Evolutionary conservation across 2,113 vertebrate genomes (phyloP), one percentile per base, ranked within the genome.

Genomic region (Amazona guildingii): DNA sequence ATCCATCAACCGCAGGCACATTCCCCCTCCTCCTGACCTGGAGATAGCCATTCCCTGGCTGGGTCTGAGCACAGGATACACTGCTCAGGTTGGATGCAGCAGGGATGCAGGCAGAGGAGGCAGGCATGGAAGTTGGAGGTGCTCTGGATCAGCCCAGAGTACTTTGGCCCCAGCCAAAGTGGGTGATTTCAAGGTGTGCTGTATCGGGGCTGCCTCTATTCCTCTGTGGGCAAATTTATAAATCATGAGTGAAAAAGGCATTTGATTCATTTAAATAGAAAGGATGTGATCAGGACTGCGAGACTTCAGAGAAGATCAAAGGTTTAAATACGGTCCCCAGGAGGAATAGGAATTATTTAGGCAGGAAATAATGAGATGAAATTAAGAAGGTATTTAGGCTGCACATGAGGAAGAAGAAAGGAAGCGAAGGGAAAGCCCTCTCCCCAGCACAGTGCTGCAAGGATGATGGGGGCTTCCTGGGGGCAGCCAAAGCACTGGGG

Each of bases 251-350:
- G 46, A 79, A 82, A 97, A 92, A 95, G 87, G 49, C 46, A 59
- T 85, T 94, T 91, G 94, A 87, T 94, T 94, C 49, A 85, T 91
- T 95, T 85, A 82, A 92, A 87, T 37, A 89, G 92, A 92, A 89
- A 93, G 86, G 88, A 93, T 2, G 80, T 44, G 74, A 93, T 86
- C 76, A 76, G 88, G 95, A 94, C 70, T 66, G 64, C 13, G 70
- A 93, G 94, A 83, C 94, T 82, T 96, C 95, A 89, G 94, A 94
- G 86, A 88, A 96, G 96, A 97, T 96, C 96, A 97, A 96, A 96
- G 96, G 92, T 92, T 97, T 96, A 87, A 96, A 95, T 24, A 70
- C 0, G 1, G 70, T 85, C 37, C 96, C 77, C 89, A 54, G 91
- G 86, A 94, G 94, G 72, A 91, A 94, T 0, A 0, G 70, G 92